Percentiles rank a stretch among this genome's conserved stretches.
phyloP scores from a whole-genome alignment of 2,113 vertebrate species.

The Sprattus sprattus region DNA sequence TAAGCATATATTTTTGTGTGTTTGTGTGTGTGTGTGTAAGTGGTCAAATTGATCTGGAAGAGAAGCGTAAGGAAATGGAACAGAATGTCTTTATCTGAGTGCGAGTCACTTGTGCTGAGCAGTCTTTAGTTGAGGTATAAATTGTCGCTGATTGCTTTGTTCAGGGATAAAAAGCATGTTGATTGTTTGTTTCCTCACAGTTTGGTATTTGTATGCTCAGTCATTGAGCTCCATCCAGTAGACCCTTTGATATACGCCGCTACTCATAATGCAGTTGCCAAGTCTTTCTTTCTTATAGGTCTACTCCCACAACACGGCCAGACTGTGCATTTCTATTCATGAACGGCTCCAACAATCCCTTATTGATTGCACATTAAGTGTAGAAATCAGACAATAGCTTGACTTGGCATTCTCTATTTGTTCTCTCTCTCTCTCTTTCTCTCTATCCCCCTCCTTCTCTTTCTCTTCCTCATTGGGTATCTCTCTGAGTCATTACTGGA shows the following conservation, averaged over 20 bases:
- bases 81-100: neutral
- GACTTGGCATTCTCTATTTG: neutral
- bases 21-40: conserved; percentile 1
- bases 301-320: neutral
- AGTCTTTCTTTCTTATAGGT: no score
- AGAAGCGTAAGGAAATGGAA: neutral
- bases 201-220: neutral
- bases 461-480: neutral
- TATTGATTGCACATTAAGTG: neutral
- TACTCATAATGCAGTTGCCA: neutral
- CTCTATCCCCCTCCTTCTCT: neutral
- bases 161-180: neutral
- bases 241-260: neutral
- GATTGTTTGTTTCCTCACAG: neutral
- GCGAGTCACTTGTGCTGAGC: neutral
- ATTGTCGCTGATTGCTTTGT: neutral
- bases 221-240: neutral
- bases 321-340: neutral
- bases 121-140: neutral
- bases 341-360: neutral
- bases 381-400: neutral
- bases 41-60: conserved; percentile 2
- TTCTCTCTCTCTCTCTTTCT: neutral
- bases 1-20: neutral
- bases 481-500: conserved; percentile 30